Percentiles rank a stretch among this genome's conserved stretches.
Conservation (phyloP, 1,140 invertebrate species). For the Drosophila hydei region DNA sequence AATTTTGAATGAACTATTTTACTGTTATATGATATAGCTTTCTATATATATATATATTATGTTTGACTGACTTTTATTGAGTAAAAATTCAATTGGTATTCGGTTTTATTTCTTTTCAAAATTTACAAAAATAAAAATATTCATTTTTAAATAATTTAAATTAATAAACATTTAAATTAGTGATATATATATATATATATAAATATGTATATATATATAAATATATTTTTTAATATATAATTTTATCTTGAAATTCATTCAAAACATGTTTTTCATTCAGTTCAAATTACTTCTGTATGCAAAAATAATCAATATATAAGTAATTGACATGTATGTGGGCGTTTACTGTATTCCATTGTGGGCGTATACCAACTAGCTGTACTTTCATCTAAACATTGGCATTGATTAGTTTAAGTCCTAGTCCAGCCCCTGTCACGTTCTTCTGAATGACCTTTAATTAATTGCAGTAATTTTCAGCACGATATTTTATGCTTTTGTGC, state of each 20-base stretch:
- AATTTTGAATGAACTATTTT: not conserved
- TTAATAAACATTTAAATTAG: too few relatives aligned
- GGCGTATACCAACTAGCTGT: slow-evolving; percentile 18
- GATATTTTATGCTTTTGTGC: slow-evolving; percentile 10
- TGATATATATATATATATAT: too few relatives aligned
- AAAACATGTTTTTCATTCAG: not conserved
- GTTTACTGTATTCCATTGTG: not conserved
- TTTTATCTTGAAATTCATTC: not conserved
- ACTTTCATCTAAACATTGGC: slow-evolving; percentile 27
- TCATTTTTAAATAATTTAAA: too few relatives aligned
- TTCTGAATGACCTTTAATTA: slow-evolving; percentile 42
- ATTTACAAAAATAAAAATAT: too few relatives aligned
- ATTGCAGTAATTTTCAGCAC: slow-evolving; percentile 39
- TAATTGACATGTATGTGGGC: not conserved
- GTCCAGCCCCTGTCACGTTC: slow-evolving; percentile 18
- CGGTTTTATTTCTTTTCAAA: too few relatives aligned
- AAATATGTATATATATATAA: too few relatives aligned
- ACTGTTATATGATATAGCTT: too few relatives aligned
- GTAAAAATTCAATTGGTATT: too few relatives aligned
- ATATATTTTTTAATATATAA: too few relatives aligned
- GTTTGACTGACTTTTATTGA: too few relatives aligned
- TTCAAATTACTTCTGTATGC: not conserved
- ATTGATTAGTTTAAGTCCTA: slow-evolving; percentile 9
- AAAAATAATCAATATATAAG: slow-evolving; percentile 25
- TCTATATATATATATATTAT: too few relatives aligned